phyloP scores from a whole-genome alignment of 2,797 vertebrate genomes.

The Pangasius djambal region DNA sequence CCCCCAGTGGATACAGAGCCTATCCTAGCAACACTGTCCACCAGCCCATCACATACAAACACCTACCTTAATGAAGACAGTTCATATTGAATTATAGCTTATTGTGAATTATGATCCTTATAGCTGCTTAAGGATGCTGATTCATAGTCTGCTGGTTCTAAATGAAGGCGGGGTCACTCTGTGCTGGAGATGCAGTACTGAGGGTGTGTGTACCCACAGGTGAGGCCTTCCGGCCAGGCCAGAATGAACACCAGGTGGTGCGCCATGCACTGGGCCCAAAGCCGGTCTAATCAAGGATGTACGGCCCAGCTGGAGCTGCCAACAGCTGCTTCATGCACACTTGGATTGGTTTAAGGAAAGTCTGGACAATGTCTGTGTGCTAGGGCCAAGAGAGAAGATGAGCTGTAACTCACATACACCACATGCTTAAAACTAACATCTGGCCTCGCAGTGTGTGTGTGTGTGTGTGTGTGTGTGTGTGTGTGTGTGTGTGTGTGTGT shows the following conservation, averaged over 20 bases:
- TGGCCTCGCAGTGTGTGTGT: slow-evolving; percentile 42
- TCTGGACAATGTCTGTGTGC: slow-evolving; percentile 57
- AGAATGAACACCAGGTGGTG: slow-evolving; percentile 77
- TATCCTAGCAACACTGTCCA: not conserved
- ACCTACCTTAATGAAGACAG: not conserved
- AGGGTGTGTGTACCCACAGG: slow-evolving; percentile 36
- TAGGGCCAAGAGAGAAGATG: slow-evolving; percentile 40
- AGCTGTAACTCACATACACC: slow-evolving; percentile 46
- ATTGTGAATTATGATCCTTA: no score
- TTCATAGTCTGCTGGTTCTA: not conserved
- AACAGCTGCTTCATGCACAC: slow-evolving; percentile 78
- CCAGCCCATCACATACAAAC: not conserved
- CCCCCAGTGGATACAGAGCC: not conserved
- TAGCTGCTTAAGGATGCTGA: not conserved
- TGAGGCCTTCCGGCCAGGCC: slow-evolving; percentile 54
- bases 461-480: slow-evolving; percentile 45
- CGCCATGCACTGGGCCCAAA: slow-evolving; percentile 70
- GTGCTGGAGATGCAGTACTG: slow-evolving; percentile 2
- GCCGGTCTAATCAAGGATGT: slow-evolving; percentile 77
- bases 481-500: slow-evolving; percentile 54
- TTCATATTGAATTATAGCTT: not conserved
- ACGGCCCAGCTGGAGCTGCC: slow-evolving; percentile 75
- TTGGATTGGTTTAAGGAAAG: slow-evolving; percentile 73
- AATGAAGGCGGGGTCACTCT: slow-evolving; percentile 32
- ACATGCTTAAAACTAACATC: slow-evolving; percentile 52